These are phyloP conservation scores for Takifugu bimaculatus DNA, from an alignment of 2,113 vertebrate genomes.

Conservation along the genomic window DNA sequence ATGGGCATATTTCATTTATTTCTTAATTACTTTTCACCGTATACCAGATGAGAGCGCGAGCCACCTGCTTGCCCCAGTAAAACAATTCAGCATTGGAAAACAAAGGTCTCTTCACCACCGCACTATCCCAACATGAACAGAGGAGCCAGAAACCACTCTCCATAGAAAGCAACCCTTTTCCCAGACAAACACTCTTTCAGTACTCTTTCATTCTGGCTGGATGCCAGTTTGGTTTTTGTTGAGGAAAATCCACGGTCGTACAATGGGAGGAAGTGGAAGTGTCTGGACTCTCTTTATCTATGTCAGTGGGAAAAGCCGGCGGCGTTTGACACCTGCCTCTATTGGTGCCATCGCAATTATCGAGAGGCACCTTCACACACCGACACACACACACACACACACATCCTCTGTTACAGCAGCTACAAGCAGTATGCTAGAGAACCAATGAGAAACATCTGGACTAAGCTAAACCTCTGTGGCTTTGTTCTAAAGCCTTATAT, in stretches of 20 bases:
- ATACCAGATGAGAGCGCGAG: constrained; percentile 55
- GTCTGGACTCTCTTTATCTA: too few relatives aligned
- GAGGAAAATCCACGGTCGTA: constrained; percentile 3
- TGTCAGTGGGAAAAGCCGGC: constrained; percentile 7
- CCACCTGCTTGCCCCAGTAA: constrained; percentile 65
- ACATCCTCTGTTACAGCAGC: constrained; percentile 22
- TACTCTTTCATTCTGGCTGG: constrained; percentile 31
- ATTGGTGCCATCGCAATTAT: constrained; percentile 27
- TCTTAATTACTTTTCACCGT: constrained; percentile 26
- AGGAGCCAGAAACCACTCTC: constrained; percentile 20
- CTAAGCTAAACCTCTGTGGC: constrained; percentile 6
- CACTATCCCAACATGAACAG: constrained; percentile 21
- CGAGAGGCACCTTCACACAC: background rate
- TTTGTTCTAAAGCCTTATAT: constrained; percentile 14
- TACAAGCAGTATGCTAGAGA: constrained; percentile 25
- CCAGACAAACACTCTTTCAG: constrained; percentile 42
- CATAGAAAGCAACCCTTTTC: constrained; percentile 8
- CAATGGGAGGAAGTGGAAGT: too few relatives aligned
- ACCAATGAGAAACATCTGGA: constrained; percentile 17
- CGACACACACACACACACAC: background rate
- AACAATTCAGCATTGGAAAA: constrained; percentile 61
- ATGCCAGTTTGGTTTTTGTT: constrained; percentile 55
- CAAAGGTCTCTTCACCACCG: constrained; percentile 58
- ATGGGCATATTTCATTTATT: constrained; percentile 17
- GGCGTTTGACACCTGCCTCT: constrained; percentile 45